Conservation (phyloP, 2,888 invertebrate species). For the Phaedon cochleariae region DNA sequence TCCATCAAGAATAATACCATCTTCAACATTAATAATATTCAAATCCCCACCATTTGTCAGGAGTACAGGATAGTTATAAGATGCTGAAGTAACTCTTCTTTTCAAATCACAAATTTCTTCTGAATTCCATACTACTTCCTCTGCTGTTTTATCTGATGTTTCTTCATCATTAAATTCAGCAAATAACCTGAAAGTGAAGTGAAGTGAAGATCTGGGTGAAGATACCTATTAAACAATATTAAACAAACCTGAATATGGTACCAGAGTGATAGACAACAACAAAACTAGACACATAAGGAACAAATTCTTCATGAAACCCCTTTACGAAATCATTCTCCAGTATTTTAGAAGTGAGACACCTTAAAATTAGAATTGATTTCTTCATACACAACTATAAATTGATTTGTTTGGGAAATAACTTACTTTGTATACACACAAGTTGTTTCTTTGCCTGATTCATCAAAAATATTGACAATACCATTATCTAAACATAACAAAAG, state of each 20-base stretch:
- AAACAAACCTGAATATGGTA: constrained; percentile 13
- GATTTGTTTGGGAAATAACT: background rate
- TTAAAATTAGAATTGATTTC: constrained; percentile 13
- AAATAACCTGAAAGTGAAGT: constrained; percentile 16
- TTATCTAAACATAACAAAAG: constrained; percentile 10
- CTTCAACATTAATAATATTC: constrained; percentile 34
- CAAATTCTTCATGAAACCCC: constrained; percentile 16
- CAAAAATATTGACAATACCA: constrained; percentile 10
- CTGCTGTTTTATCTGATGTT: background rate
- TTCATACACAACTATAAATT: background rate
- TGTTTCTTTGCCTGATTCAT: background rate
- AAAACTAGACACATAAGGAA: constrained; percentile 3
- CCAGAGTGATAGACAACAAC: constrained; percentile 21
- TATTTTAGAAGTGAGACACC: background rate
- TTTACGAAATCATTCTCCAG: constrained; percentile 1
- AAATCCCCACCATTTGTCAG: constrained; percentile 33
- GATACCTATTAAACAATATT: background rate
- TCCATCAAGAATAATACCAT: constrained; percentile 17
- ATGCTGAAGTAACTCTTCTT: constrained; percentile 20
- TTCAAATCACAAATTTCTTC: constrained; percentile 37
- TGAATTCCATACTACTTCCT: constrained; percentile 9
- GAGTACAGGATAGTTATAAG: constrained; percentile 36
- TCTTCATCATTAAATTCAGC: background rate
- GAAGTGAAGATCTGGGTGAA: background rate
- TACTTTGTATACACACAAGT: constrained; percentile 5